These are phyloP conservation scores for Gasterosteus nipponicus DNA, from an alignment of 2,113 vertebrate genomes.

Conservation along the genomic window DNA sequence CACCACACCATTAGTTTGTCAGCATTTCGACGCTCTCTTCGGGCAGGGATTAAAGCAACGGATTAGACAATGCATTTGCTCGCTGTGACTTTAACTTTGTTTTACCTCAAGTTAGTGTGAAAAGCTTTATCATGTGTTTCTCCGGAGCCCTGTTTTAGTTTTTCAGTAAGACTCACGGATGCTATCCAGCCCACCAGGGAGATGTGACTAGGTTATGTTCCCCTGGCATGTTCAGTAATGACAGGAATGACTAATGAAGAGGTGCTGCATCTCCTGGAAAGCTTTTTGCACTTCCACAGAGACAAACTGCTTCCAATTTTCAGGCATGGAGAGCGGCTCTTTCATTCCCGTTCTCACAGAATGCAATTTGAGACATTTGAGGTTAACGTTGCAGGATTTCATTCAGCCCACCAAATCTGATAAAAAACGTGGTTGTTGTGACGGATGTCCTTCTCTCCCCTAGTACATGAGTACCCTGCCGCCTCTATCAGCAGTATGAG, in stretches of 20 bases:
- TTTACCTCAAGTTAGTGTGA: constrained; percentile 44
- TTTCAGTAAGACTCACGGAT: neutral
- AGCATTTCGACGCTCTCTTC: constrained; percentile 49
- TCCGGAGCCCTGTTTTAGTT: neutral
- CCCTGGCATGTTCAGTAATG: constrained; percentile 17
- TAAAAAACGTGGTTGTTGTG: constrained; percentile 25
- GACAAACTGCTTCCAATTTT: neutral
- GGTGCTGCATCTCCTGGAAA: neutral
- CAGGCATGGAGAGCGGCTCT: neutral
- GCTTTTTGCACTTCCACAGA: constrained; percentile 3
- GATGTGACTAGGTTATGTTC: constrained; percentile 12
- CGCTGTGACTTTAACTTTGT: constrained; percentile 37
- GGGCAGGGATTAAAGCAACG: constrained; percentile 53
- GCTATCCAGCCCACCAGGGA: neutral
- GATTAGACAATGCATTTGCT: constrained; percentile 54
- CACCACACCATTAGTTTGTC: constrained; percentile 55
- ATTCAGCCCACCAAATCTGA: constrained; percentile 35
- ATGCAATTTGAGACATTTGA: constrained; percentile 30
- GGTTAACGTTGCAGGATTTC: constrained; percentile 29
- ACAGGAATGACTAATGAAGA: neutral
- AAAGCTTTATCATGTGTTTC: constrained; percentile 17
- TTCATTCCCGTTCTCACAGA: neutral
- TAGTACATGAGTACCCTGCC: constrained; percentile 34
- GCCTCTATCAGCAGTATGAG: constrained; percentile 41
- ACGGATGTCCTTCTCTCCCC: constrained; percentile 34